Conservation (phyloP, 2,797 vertebrate genomes). For the Parauchenoglanis ngamensis region DNA sequence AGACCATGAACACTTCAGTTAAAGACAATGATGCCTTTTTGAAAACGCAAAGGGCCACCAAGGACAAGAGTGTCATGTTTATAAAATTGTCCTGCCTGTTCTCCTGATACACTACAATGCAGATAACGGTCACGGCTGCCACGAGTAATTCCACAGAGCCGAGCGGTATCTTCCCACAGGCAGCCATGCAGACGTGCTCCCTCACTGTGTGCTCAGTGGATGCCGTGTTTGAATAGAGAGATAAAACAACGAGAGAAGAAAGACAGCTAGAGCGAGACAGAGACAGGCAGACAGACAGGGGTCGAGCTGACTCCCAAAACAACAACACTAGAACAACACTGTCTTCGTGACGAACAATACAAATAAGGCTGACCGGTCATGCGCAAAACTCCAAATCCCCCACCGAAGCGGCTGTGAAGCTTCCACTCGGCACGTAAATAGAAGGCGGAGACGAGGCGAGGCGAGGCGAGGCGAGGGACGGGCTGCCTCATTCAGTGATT, state of each 20-base stretch:
- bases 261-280: constrained; percentile 7
- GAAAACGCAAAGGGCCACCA: neutral
- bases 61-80: neutral
- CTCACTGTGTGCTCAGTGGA: constrained; percentile 15
- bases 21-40: neutral
- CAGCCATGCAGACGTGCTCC: neutral
- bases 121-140: neutral
- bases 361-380: constrained; percentile 71
- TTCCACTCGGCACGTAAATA: neutral
- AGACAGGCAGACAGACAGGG: constrained; percentile 41
- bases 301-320: constrained; percentile 72
- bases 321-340: constrained; percentile 77
- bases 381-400: constrained; percentile 58
- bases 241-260: constrained; percentile 31
- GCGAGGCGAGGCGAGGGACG: neutral
- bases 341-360: constrained; percentile 76
- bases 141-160: neutral
- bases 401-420: neutral
- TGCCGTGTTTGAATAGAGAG: constrained; percentile 39
- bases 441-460: neutral
- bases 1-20: neutral
- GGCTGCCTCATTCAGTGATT: neutral
- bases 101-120: neutral
- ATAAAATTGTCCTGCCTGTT: neutral
- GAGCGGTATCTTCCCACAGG: constrained; percentile 17